Evolutionary conservation across 2,113 vertebrate genomes (phyloP).

Genomic region (Carassius auratus): DNA sequence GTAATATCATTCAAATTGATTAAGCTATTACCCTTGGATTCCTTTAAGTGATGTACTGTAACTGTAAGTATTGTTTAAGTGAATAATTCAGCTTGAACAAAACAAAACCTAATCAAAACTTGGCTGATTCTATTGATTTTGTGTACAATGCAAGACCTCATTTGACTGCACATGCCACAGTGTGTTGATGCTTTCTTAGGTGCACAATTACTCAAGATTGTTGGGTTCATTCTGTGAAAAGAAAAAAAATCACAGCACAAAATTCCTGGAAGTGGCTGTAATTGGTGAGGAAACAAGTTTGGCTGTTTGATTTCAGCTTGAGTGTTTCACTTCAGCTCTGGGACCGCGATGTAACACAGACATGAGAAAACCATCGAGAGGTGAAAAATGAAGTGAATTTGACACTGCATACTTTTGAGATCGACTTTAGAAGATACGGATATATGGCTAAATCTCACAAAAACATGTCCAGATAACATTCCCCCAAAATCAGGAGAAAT

Average conservation of each 20-base stretch:
- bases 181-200: slow-evolving; percentile 16
- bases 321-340: slow-evolving; percentile 2
- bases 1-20: slow-evolving; percentile 3
- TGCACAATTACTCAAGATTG: slow-evolving; percentile 29
- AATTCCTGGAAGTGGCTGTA: slow-evolving; percentile 53
- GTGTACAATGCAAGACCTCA: slow-evolving; percentile 3
- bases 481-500: not conserved
- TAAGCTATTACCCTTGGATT: not conserved
- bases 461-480: not conserved
- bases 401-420: not conserved
- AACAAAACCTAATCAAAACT: slow-evolving; percentile 8
- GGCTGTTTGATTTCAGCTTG: slow-evolving; percentile 1
- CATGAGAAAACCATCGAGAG: not conserved
- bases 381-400: not conserved
- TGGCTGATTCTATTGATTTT: not conserved
- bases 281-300: slow-evolving; percentile 37
- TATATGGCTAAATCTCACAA: not conserved
- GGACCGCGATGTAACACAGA: slow-evolving; percentile 25
- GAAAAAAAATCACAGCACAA: slow-evolving; percentile 9
- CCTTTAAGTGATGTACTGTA: not conserved
- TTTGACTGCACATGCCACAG: not conserved
- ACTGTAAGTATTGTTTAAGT: not conserved
- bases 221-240: not conserved
- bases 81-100: not conserved
- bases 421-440: not conserved